These are phyloP conservation scores for Nothoprocta pentlandii DNA, from an alignment of 2,113 vertebrate genomes.

Conservation along the genomic window DNA sequence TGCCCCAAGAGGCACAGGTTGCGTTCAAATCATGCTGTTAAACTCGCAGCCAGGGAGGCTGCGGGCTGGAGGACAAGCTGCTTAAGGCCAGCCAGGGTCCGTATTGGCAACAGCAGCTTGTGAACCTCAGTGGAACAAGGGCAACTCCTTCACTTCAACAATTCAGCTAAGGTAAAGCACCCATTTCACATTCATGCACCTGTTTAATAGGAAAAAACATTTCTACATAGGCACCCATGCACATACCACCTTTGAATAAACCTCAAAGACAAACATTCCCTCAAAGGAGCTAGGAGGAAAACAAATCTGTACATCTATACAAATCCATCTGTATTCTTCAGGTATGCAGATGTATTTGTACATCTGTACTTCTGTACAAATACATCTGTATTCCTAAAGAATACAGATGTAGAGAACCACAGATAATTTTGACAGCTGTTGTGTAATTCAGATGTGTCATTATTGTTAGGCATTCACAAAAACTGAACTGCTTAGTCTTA, in stretches of 20 bases:
- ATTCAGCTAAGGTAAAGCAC: background rate
- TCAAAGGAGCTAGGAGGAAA: background rate
- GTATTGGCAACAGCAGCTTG: background rate
- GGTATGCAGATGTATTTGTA: no score
- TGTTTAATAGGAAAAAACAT: background rate
- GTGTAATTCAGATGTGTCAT: fast-evolving
- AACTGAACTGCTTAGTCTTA: background rate
- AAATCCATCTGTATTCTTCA: no score
- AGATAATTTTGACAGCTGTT: background rate
- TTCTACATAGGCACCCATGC: fast-evolving
- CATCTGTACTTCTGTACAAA: no score
- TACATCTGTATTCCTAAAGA: background rate
- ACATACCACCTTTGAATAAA: background rate
- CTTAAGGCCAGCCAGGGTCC: background rate
- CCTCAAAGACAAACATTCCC: background rate
- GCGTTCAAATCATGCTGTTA: background rate
- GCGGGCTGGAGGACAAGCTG: background rate
- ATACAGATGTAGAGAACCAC: background rate
- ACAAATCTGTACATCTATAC: background rate
- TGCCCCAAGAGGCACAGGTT: background rate
- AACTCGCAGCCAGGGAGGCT: fast-evolving
- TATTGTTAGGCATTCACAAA: background rate
- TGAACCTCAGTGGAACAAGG: background rate
- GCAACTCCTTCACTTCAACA: background rate
- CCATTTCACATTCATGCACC: background rate